These are phyloP conservation scores for Trichogramma pretiosum DNA, from an alignment of 1,140 invertebrate genomes.

Conservation along the genomic window DNA sequence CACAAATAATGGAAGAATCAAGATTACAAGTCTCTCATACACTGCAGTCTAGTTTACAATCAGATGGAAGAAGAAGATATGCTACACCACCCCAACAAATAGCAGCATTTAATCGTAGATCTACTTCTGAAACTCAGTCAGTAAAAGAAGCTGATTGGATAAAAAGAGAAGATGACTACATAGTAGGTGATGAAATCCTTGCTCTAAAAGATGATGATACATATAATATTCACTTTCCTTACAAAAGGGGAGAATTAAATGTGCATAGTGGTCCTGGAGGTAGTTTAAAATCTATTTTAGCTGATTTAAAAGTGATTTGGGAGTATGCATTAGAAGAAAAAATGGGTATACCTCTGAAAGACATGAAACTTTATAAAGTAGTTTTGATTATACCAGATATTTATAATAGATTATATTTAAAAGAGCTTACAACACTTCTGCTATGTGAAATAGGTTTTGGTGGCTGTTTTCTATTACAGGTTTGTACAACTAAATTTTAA, in stretches of 20 bases:
- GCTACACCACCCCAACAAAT: constrained; percentile 81
- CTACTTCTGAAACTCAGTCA: constrained; percentile 55
- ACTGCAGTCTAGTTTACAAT: constrained; percentile 74
- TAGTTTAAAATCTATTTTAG: constrained; percentile 70
- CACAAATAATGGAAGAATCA: constrained; percentile 74
- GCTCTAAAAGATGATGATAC: constrained; percentile 61
- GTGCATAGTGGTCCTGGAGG: constrained; percentile 74
- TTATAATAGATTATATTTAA: constrained; percentile 79
- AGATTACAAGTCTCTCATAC: constrained; percentile 72
- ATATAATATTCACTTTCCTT: constrained; percentile 85
- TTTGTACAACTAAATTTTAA: too few relatives aligned
- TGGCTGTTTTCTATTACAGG: constrained; percentile 81
- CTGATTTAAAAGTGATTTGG: constrained; percentile 84
- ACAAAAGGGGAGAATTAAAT: constrained; percentile 78
- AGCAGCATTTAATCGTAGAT: constrained; percentile 72
- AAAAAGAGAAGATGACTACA: constrained; percentile 51
- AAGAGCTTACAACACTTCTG: constrained; percentile 74
- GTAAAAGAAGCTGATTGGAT: constrained; percentile 51
- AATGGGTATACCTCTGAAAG: constrained; percentile 65
- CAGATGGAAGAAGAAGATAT: constrained; percentile 68
- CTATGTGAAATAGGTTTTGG: constrained; percentile 78
- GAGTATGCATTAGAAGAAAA: constrained; percentile 65
- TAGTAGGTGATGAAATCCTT: constrained; percentile 64
- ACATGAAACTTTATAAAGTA: constrained; percentile 75
- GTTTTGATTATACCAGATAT: constrained; percentile 86